Evolutionary conservation across 2,888 invertebrate species (phyloP).

Genomic region (Xanthia icteritia): DNA sequence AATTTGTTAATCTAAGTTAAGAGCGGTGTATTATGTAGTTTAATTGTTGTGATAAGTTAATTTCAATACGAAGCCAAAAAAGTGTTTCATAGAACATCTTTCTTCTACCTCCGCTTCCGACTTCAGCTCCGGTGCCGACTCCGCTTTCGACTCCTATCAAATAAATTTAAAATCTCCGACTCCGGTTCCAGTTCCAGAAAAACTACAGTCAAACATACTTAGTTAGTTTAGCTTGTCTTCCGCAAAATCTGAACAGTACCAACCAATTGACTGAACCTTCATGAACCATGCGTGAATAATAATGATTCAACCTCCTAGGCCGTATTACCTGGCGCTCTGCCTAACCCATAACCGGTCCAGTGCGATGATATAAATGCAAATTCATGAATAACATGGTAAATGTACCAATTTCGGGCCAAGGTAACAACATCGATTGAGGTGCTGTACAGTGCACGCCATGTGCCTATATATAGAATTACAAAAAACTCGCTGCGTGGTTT

Average conservation of each 20-base stretch:
- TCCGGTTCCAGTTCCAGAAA: no score
- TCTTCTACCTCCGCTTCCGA: no score
- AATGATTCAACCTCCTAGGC: slow-evolving; percentile 7
- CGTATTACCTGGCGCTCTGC: slow-evolving; percentile 49
- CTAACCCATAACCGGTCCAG: slow-evolving; percentile 50
- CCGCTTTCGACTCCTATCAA: no score
- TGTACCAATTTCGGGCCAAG: slow-evolving; percentile 80
- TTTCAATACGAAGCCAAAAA: no score
- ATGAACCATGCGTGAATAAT: slow-evolving; percentile 1
- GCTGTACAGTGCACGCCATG: slow-evolving; percentile 75
- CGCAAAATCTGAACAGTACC: not conserved
- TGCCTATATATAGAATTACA: slow-evolving; percentile 76
- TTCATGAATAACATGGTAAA: slow-evolving; percentile 72
- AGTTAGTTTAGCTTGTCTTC: not conserved
- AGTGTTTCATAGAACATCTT: no score
- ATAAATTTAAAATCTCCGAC: no score
- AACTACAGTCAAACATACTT: no score
- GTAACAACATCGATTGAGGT: slow-evolving; percentile 80
- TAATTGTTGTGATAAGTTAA: no score
- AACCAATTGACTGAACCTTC: not conserved
- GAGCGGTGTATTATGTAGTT: no score
- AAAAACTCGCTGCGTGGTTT: slow-evolving; percentile 46
- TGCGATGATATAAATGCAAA: slow-evolving; percentile 63
- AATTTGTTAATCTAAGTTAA: no score
- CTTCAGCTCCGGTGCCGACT: no score